A percentile compares a stretch with the other conserved stretches of the same genome.
These are phyloP conservation scores for Phyllotreta cruciferae DNA, from an alignment of 2,888 invertebrate species.

Conservation along the genomic window DNA sequence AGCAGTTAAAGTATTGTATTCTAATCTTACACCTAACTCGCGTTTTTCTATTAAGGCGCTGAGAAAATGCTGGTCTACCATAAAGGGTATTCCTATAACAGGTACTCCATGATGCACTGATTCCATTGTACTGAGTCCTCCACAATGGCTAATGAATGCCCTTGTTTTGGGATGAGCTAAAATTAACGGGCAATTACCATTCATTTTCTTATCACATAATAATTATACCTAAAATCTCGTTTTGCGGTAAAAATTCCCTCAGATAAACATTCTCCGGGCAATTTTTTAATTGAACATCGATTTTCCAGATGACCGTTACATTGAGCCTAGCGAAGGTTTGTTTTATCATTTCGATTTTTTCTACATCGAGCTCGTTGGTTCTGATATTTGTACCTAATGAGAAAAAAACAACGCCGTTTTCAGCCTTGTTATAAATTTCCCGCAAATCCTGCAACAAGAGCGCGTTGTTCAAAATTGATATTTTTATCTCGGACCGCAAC, in stretches of 20 bases:
- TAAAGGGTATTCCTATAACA: constrained; percentile 45
- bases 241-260: constrained; percentile 58
- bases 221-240: constrained; percentile 54
- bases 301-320: constrained; percentile 59
- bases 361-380: constrained; percentile 48
- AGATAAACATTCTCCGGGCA: constrained; percentile 56
- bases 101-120: constrained; percentile 43
- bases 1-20: constrained; percentile 42
- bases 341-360: constrained; percentile 47
- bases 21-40: constrained; percentile 45
- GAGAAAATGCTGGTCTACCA: constrained; percentile 46
- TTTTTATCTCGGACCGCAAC: constrained; percentile 13
- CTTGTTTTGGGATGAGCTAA: constrained; percentile 40
- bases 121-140: constrained; percentile 45
- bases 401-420: constrained; percentile 56
- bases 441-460: constrained; percentile 49
- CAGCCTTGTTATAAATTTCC: constrained; percentile 51
- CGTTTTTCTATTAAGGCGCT: constrained; percentile 45
- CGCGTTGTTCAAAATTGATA: neutral
- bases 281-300: constrained; percentile 50
- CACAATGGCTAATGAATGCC: constrained; percentile 44
- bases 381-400: constrained; percentile 55
- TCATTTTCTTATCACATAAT: neutral
- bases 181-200: constrained; percentile 8
- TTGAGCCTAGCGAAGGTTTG: constrained; percentile 54